These are phyloP conservation scores for Panurus biarmicus DNA, from an alignment of 2,113 vertebrate genomes.

Conservation along the genomic window DNA sequence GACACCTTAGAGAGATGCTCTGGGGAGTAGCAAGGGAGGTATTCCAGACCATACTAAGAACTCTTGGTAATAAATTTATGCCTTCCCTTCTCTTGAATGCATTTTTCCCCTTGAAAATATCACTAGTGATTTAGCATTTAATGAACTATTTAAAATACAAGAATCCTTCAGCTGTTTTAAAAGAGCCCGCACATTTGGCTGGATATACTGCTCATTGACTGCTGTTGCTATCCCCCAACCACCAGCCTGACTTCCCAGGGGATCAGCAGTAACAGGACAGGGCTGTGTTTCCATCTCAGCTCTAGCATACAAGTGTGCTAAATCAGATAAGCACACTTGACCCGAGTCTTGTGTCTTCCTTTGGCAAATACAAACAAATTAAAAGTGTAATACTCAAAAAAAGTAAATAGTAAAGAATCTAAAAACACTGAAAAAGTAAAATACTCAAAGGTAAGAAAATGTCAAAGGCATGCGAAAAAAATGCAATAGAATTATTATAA, in stretches of 20 bases:
- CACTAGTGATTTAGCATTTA: neutral
- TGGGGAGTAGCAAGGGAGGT: neutral
- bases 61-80: neutral
- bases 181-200: neutral
- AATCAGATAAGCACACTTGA: neutral
- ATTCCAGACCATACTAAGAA: neutral
- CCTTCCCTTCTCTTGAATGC: neutral
- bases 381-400: neutral
- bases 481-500: neutral
- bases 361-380: neutral
- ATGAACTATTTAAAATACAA: neutral
- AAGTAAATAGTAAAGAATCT: neutral
- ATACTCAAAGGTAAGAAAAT: neutral
- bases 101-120: neutral
- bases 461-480: neutral
- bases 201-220: neutral
- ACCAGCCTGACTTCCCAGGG: neutral
- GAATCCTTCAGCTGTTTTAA: neutral
- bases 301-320: neutral
- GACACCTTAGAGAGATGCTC: neutral
- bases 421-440: neutral
- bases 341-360: neutral
- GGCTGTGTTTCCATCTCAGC: neutral
- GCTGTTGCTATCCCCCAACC: neutral
- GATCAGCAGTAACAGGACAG: neutral